Percentiles rank a stretch among this genome's conserved stretches.
Evolutionary conservation across 2,797 vertebrate species (phyloP).

Genomic region (Peromyscus melanophrys): DNA sequence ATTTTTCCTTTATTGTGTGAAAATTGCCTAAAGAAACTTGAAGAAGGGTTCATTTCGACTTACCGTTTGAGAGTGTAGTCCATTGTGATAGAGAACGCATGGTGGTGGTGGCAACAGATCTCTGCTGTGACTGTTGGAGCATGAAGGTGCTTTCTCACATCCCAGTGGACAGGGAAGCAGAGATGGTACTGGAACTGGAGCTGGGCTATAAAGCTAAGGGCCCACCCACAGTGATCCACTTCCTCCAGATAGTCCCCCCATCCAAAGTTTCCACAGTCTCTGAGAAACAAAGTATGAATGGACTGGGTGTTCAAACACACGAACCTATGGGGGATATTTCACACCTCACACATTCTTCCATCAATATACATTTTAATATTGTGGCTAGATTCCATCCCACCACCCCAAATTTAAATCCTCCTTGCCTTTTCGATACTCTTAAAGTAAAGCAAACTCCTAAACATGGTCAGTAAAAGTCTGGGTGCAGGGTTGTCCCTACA

Average conservation of each 20-base stretch:
- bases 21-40: not conserved
- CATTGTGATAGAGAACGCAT: not conserved
- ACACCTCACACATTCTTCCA: not conserved
- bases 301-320: not conserved
- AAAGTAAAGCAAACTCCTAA: constrained; percentile 1
- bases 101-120: not conserved
- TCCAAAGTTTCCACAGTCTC: not conserved
- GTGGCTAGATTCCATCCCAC: not conserved
- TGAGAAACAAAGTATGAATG: not conserved
- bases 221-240: not conserved
- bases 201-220: not conserved
- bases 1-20: not conserved
- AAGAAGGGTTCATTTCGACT: not conserved
- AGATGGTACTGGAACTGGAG: not conserved
- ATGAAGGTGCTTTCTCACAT: not conserved
- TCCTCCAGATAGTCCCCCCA: not conserved
- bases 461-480: not conserved
- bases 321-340: not conserved
- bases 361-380: not conserved
- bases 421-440: not conserved
- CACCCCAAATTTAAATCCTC: not conserved
- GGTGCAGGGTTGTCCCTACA: not conserved
- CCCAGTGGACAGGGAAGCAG: not conserved
- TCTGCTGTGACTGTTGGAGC: not conserved
- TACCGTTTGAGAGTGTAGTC: not conserved